Evolutionary conservation across 2,113 vertebrate genomes (phyloP).

Genomic region (Probosciger aterrimus): DNA sequence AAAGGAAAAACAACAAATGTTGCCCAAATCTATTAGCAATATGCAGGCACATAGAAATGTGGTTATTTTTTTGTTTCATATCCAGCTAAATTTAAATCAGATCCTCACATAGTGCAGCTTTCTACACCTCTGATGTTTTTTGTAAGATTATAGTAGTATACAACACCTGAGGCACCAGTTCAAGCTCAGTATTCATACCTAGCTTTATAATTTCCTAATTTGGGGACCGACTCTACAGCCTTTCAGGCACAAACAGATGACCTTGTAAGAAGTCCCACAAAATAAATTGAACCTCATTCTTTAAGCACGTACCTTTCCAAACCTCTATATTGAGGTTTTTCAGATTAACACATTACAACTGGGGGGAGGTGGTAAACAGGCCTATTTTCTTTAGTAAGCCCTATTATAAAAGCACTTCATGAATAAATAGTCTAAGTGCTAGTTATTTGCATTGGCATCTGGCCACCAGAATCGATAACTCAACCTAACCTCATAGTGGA

Average conservation of each 20-base stretch:
- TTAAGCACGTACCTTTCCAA: neutral
- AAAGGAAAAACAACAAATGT: constrained; percentile 29
- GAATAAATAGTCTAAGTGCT: neutral
- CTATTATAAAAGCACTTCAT: neutral
- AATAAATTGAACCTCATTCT: neutral
- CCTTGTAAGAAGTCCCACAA: neutral
- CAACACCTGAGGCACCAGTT: neutral
- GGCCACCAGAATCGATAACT: neutral
- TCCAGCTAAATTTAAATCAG: constrained; percentile 14
- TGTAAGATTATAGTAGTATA: neutral
- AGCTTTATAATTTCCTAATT: neutral
- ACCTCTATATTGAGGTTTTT: neutral
- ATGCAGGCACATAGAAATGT: neutral
- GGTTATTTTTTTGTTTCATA: neutral
- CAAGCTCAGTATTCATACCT: neutral
- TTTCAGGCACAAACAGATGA: neutral
- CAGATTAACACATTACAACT: neutral
- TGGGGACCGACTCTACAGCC: neutral
- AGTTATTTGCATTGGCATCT: neutral
- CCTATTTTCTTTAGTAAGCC: neutral
- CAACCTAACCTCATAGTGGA: neutral
- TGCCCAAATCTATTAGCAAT: neutral
- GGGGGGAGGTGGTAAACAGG: rapidly evolving
- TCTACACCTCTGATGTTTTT: neutral
- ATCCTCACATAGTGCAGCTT: neutral